Evolutionary conservation across 2,113 vertebrate species (phyloP).

Genomic region (Gallinago jamesoni): DNA sequence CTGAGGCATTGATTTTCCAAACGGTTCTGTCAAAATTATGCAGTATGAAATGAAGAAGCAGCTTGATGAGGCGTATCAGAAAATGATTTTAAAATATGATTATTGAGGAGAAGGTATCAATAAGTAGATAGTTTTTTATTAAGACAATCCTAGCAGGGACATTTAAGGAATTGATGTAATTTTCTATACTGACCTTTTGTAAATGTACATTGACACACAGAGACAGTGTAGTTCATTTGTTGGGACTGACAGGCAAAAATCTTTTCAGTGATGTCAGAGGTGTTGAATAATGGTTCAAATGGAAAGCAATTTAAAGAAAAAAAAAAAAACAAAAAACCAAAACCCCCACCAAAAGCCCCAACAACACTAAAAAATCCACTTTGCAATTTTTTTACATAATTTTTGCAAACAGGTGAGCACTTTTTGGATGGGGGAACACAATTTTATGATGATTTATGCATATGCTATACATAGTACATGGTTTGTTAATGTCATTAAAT

Average conservation of each 20-base stretch:
- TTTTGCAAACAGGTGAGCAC: not conserved
- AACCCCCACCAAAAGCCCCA: not conserved
- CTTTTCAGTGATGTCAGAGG: not conserved
- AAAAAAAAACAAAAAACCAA: not conserved
- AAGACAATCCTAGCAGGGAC: not conserved
- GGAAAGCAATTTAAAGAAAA: not conserved
- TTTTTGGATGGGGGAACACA: not conserved
- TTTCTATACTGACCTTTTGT: not conserved
- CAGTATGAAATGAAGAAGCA: conserved; percentile 65
- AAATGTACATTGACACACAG: not conserved
- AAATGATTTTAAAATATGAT: conserved; percentile 57
- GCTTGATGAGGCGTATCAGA: conserved; percentile 58
- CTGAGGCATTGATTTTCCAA: conserved; percentile 72
- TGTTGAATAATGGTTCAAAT: not conserved
- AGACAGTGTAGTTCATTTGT: not conserved
- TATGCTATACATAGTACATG: not conserved
- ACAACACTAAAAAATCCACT: rapidly evolving
- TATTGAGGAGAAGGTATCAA: conserved; percentile 52
- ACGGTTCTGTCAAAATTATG: conserved; percentile 66
- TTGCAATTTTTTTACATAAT: not conserved
- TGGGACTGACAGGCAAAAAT: not conserved
- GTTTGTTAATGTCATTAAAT: not conserved
- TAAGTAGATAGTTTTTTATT: conserved; percentile 33
- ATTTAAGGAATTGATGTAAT: not conserved
- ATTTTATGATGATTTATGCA: not conserved